Percentiles rank a stretch among this genome's conserved stretches.
Evolutionary conservation across 2,113 vertebrate species (phyloP).

Genomic region (Clupea harengus): DNA sequence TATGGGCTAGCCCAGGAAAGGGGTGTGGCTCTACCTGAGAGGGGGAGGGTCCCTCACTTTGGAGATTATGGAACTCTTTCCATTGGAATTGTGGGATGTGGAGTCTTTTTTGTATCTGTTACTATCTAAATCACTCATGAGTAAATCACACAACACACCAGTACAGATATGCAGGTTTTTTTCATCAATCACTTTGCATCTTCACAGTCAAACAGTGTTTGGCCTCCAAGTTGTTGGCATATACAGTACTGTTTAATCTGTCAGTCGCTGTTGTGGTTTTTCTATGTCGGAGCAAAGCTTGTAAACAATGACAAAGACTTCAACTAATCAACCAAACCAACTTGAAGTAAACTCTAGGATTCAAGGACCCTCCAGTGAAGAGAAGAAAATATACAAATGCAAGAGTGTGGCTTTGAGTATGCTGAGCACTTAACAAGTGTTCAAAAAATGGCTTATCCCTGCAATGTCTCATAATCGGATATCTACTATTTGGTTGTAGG

Average conservation of each 20-base stretch:
- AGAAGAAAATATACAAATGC: neutral
- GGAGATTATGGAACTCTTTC: neutral
- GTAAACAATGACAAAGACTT: neutral
- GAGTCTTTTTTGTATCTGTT: neutral
- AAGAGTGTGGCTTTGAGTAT: neutral
- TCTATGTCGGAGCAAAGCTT: neutral
- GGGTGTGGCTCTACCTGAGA: neutral
- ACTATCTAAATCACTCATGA: neutral
- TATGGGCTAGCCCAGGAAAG: slow-evolving; percentile 11
- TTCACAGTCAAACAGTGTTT: neutral
- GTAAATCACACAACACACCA: neutral
- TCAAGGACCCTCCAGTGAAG: neutral
- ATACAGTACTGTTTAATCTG: neutral
- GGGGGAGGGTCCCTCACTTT: neutral
- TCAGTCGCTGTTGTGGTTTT: neutral
- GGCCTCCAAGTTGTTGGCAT: neutral
- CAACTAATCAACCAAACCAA: neutral
- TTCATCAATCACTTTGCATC: neutral
- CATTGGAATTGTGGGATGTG: neutral
- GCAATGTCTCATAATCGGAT: neutral
- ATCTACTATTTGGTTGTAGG: neutral
- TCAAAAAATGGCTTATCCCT: neutral
- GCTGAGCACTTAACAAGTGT: neutral
- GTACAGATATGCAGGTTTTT: neutral
- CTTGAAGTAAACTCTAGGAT: neutral